A percentile compares a stretch with the other conserved stretches of the same genome.
These are phyloP conservation scores for Drosophila miranda DNA, from an alignment of 1,140 invertebrate species.

Conservation along the genomic window DNA sequence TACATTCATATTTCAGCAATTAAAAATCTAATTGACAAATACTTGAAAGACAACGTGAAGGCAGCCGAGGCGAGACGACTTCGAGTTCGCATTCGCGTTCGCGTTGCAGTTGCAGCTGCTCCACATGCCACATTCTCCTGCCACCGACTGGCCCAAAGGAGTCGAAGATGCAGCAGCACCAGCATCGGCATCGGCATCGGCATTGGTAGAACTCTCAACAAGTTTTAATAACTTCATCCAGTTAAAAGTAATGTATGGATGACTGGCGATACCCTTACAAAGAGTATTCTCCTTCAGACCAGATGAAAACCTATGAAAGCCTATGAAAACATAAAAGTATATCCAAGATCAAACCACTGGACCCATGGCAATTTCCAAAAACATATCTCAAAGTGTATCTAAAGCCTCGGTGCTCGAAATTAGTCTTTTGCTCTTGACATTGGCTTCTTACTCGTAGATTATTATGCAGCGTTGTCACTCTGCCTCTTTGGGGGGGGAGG, in stretches of 20 bases:
- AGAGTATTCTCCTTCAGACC: neutral
- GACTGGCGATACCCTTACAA: neutral
- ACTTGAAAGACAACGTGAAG: slow-evolving; percentile 75
- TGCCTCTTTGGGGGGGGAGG: neutral
- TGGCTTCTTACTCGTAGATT: slow-evolving; percentile 2
- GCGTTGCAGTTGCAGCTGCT: slow-evolving; percentile 46
- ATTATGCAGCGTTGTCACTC: slow-evolving; percentile 19
- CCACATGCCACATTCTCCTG: slow-evolving; percentile 50
- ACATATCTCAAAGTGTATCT: no score
- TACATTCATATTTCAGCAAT: slow-evolving; percentile 81
- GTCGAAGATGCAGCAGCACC: no score
- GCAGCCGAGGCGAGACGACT: slow-evolving; percentile 48
- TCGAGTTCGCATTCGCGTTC: slow-evolving; percentile 45
- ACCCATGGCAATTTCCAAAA: no score
- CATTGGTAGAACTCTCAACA: slow-evolving; percentile 9
- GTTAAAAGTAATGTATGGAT: slow-evolving; percentile 19
- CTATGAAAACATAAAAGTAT: no score
- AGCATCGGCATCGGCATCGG: no score
- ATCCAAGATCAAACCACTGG: no score
- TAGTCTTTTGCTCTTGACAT: neutral
- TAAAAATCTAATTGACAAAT: slow-evolving; percentile 81
- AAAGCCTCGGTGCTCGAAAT: no score
- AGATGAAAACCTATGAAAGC: no score
- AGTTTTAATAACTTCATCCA: slow-evolving; percentile 73
- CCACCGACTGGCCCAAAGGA: no score